Evolutionary conservation across 1,140 invertebrate genomes (phyloP).

Genomic region (Phymorhynchus buccinoides): DNA sequence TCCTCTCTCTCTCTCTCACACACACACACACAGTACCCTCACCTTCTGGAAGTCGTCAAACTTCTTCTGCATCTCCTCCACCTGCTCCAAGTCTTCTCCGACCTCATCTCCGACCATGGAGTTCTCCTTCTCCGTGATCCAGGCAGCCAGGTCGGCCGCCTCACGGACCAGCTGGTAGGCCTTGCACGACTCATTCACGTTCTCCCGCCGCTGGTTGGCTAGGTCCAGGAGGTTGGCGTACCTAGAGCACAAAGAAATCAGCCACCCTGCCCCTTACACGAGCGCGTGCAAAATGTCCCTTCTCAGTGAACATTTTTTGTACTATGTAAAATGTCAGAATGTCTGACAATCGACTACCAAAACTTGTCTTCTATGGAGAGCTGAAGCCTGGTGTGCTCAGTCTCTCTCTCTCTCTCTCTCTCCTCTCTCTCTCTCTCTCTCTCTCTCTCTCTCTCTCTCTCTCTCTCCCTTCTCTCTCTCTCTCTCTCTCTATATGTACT

Average conservation of each 20-base stretch:
- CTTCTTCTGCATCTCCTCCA: constrained; percentile 99
- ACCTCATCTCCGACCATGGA: constrained; percentile 92
- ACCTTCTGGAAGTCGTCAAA: constrained; percentile 97
- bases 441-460: not conserved
- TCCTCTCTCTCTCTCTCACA: not conserved
- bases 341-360: no score
- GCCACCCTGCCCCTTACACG: not conserved
- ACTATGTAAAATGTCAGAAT: no score
- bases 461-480: not conserved
- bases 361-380: not conserved
- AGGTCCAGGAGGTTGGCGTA: constrained; percentile 92
- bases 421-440: not conserved
- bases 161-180: constrained; percentile 98
- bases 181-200: constrained; percentile 96
- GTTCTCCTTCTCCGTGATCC: constrained; percentile 96
- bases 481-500: no score
- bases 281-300: not conserved
- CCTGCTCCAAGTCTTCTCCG: constrained; percentile 85
- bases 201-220: constrained; percentile 93
- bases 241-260: constrained; percentile 46
- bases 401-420: not conserved
- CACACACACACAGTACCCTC: not conserved
- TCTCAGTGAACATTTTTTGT: no score
- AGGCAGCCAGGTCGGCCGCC: constrained; percentile 96
- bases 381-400: not conserved